These are phyloP conservation scores for Triplophysa yarkandensis DNA, from an alignment of 2,797 vertebrate genomes.

Conservation along the genomic window DNA sequence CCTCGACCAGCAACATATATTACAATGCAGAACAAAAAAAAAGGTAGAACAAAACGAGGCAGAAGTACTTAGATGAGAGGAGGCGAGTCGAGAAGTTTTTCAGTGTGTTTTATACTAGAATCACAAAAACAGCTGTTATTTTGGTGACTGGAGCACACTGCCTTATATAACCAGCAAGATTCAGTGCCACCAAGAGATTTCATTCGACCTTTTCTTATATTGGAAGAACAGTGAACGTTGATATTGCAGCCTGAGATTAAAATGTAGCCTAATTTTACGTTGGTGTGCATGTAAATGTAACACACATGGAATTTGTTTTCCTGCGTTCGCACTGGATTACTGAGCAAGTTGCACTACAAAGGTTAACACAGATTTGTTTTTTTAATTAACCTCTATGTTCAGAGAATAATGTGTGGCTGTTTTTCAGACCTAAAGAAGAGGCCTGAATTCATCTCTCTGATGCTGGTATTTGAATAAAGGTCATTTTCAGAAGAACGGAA, in stretches of 20 bases:
- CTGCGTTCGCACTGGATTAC: conserved; percentile 23
- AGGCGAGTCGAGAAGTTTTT: conserved; percentile 34
- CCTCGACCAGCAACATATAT: conserved; percentile 50
- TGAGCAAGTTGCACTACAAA: conserved; percentile 37
- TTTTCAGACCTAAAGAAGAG: conserved; percentile 17
- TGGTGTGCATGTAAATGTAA: conserved; percentile 11
- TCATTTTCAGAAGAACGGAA: conserved; percentile 52
- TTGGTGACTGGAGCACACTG: conserved; percentile 2
- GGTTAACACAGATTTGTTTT: conserved; percentile 28
- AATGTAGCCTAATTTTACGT: conserved; percentile 17
- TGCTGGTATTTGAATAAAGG: conserved; percentile 61
- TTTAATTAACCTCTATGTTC: conserved; percentile 34
- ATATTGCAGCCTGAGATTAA: conserved; percentile 10
- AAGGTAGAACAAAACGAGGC: conserved; percentile 44
- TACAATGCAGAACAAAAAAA: conserved; percentile 56
- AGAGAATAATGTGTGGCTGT: conserved; percentile 37
- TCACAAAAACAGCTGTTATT: conserved; percentile 29
- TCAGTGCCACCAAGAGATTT: conserved; percentile 16
- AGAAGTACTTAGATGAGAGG: conserved; percentile 31
- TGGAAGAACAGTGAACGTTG: conserved; percentile 3
- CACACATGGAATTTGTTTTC: conserved; percentile 27
- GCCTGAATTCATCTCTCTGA: conserved; percentile 43
- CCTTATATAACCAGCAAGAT: conserved; percentile 24
- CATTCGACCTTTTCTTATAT: conserved; percentile 33
- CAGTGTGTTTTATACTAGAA: conserved; percentile 34